Evolutionary conservation across 2,888 invertebrate species (phyloP), one percentile per base, ranked within the genome.

Genomic region (Dasysyrphus albostriatus): DNA sequence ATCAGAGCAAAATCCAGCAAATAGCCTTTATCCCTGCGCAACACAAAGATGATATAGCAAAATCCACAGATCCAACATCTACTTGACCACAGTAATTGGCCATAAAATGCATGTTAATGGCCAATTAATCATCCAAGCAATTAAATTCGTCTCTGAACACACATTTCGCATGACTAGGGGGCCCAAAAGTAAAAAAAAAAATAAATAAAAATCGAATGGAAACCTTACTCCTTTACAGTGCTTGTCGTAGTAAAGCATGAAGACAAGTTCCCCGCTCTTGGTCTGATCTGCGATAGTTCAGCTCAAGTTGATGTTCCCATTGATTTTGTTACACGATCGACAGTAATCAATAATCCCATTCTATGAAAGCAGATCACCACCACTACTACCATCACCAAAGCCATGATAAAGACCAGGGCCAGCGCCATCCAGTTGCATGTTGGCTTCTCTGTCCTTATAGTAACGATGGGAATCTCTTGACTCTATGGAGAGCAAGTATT

Each of bases 261-360:
- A 75, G 59, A 51, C 59, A 32, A 67, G 80, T 67, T 67, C 56
- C 58, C 39, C 16, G 37, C 19, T 61, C 37, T 5, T 51, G 14
- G 14, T 34, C 14, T 70, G n/a, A 12, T 37, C 9, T 19, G 32
- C 0, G 47, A 42, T 29, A 34, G 44, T 56, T 42, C 58, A 59
- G n/a, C 39, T 32, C 63, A 54, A 70, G 79, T 49, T 75, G 81
- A 85, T 81, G 58, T 85, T 85, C 72, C 76, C 81, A 81, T 70
- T 72, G 81, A 77, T 85, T 84, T 85, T 65, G 81, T 76, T 85
- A 85, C 73, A 73, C 77, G 73, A 82, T 77, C 77, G 77, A 77
- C 76, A 77, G 77, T 85, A 82, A 85, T 85, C 84, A 82, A 85
- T 85, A 82, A 82, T 82, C 77, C 72, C 77, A 77, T 82, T 81